Percentiles rank a stretch among this genome's conserved stretches.
phyloP scores from a whole-genome alignment of 2,797 vertebrate genomes.

The Xiphorhynchus erythropygius region DNA sequence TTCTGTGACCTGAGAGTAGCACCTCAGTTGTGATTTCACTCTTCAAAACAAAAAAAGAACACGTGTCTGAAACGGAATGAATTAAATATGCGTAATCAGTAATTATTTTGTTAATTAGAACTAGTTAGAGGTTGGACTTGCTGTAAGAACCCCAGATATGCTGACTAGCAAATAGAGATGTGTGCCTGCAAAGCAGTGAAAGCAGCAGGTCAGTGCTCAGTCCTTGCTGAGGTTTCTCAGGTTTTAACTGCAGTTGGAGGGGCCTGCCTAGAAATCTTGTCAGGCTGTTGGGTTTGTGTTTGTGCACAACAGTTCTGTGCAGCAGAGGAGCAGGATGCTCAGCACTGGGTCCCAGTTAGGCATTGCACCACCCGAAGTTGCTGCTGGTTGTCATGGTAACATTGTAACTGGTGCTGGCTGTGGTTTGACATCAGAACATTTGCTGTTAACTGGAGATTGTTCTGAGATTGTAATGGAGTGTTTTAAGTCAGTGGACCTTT shows the following conservation, averaged over 20 bases:
- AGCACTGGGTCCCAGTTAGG: background rate
- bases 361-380: background rate
- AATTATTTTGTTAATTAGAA: background rate
- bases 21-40: background rate
- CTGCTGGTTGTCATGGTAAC: slow-evolving; percentile 56
- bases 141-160: background rate
- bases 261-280: background rate
- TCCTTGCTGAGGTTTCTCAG: background rate
- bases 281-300: background rate
- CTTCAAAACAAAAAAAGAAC: background rate
- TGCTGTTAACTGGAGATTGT: slow-evolving; percentile 26
- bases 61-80: accelerated
- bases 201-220: background rate
- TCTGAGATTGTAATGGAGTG: slow-evolving; percentile 47
- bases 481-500: slow-evolving; percentile 50
- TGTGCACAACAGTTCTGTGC: background rate
- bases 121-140: background rate
- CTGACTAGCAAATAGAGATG: background rate
- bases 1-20: background rate
- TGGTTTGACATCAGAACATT: slow-evolving; percentile 19
- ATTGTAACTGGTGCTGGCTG: slow-evolving; percentile 14
- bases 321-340: background rate
- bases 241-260: background rate
- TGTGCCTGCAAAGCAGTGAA: background rate
- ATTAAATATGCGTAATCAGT: background rate